Evolutionary conservation across 2,888 invertebrate genomes (phyloP).

Genomic region (Belgica antarctica): DNA sequence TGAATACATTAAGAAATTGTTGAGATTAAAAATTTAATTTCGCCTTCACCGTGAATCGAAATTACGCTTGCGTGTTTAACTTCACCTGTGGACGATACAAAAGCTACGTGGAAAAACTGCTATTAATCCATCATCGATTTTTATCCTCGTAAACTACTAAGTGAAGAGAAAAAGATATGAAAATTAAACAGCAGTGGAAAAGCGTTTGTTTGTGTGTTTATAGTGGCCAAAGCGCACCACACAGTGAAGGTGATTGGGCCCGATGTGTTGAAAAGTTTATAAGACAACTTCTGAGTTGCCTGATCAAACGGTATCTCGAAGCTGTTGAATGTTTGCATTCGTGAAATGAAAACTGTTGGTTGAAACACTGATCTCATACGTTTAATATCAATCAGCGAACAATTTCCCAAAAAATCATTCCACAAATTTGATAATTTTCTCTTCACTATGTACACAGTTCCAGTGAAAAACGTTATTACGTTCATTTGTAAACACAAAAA

Average conservation of each 20-base stretch:
- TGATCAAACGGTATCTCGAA: too few relatives aligned
- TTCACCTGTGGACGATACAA: too few relatives aligned
- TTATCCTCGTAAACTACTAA: constrained; percentile 29
- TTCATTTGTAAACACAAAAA: constrained; percentile 31
- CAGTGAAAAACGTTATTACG: constrained; percentile 34
- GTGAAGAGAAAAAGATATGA: background rate
- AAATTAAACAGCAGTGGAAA: constrained; percentile 11
- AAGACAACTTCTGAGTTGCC: constrained; percentile 5
- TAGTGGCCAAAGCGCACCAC: background rate
- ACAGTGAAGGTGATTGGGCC: constrained; percentile 20
- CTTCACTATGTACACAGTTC: constrained; percentile 31
- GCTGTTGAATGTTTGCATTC: too few relatives aligned
- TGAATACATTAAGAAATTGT: too few relatives aligned
- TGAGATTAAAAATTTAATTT: too few relatives aligned
- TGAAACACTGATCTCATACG: constrained; percentile 27
- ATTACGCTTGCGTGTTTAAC: too few relatives aligned
- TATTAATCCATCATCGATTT: constrained; percentile 38
- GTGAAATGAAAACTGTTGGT: too few relatives aligned
- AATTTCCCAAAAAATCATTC: constrained; percentile 30
- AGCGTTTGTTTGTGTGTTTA: background rate
- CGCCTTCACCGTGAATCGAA: too few relatives aligned
- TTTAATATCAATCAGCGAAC: constrained; percentile 38
- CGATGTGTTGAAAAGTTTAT: constrained; percentile 35
- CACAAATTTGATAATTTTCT: constrained; percentile 31
- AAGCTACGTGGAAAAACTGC: too few relatives aligned